Evolutionary conservation across 2,113 vertebrate species (phyloP).

Genomic region (Crocuta crocuta): DNA sequence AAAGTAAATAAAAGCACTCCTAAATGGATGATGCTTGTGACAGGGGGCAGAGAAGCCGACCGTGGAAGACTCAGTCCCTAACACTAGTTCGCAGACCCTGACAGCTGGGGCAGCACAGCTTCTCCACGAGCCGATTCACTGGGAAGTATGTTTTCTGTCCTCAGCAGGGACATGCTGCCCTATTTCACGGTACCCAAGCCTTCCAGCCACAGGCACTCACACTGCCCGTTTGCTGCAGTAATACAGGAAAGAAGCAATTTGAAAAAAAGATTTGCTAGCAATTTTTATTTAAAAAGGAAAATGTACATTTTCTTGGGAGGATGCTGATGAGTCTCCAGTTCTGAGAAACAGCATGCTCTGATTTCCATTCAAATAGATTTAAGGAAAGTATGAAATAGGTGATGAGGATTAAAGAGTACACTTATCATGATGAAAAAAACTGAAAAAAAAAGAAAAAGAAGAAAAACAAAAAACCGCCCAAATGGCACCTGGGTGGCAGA

Average conservation of each 20-base stretch:
- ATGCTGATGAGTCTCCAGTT: neutral
- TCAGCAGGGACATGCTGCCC: rapidly evolving
- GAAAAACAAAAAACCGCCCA: neutral
- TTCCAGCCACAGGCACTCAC: neutral
- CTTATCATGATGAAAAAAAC: neutral
- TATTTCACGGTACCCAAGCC: neutral
- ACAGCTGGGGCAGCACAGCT: neutral
- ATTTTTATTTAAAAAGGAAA: constrained; percentile 69
- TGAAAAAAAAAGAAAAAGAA: neutral
- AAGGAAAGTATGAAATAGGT: neutral
- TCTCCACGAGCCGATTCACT: rapidly evolving
- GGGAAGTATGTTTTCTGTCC: neutral
- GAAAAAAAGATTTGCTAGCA: constrained; percentile 41
- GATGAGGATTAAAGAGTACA: neutral
- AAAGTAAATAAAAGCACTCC: neutral
- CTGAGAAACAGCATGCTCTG: constrained; percentile 33
- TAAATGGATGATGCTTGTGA: neutral
- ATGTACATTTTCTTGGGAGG: neutral
- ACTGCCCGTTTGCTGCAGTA: neutral
- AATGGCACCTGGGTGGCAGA: too few relatives aligned
- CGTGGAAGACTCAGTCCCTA: neutral
- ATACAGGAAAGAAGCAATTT: neutral
- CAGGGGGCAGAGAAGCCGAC: neutral
- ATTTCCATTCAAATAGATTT: constrained; percentile 60
- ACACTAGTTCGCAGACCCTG: neutral